A percentile compares a stretch with the other conserved stretches of the same genome.
phyloP scores from a whole-genome alignment of 2,113 vertebrate genomes.

The Phylloscopus trochilus region DNA sequence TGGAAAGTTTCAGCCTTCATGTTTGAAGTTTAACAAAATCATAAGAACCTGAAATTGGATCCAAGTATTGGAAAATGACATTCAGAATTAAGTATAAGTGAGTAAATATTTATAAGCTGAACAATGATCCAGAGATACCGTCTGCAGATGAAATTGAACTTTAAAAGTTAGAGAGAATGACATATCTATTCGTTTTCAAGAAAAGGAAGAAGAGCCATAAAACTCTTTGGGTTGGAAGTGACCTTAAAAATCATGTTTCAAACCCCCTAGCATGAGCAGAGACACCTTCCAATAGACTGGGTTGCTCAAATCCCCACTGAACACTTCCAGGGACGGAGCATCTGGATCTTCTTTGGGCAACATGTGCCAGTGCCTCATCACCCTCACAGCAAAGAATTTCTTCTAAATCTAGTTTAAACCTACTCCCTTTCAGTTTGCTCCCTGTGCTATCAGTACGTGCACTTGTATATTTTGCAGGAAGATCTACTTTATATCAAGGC shows the following conservation, averaged over 20 bases:
- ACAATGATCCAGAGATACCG: neutral
- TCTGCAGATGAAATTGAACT: neutral
- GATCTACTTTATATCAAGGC: neutral
- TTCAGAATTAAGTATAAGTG: neutral
- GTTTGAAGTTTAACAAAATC: neutral
- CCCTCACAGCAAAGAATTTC: neutral
- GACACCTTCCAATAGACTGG: too few relatives aligned
- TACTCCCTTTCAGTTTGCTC: neutral
- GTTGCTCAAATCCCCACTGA: neutral
- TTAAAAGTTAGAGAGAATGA: neutral
- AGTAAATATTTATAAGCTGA: neutral
- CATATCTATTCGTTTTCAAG: neutral
- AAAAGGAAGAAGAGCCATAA: neutral
- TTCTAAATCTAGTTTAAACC: neutral
- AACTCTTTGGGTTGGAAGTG: neutral
- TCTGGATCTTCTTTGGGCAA: neutral
- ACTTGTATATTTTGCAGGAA: neutral
- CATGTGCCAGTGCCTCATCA: neutral
- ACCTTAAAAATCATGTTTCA: neutral
- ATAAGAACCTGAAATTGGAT: neutral
- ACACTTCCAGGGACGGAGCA: neutral
- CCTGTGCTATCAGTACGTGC: neutral
- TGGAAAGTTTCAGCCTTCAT: neutral
- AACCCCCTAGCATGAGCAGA: neutral
- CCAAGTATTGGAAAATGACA: neutral